Evolutionary conservation across 2,888 invertebrate genomes (phyloP).

Genomic region (Sphaerophoria taeniata): DNA sequence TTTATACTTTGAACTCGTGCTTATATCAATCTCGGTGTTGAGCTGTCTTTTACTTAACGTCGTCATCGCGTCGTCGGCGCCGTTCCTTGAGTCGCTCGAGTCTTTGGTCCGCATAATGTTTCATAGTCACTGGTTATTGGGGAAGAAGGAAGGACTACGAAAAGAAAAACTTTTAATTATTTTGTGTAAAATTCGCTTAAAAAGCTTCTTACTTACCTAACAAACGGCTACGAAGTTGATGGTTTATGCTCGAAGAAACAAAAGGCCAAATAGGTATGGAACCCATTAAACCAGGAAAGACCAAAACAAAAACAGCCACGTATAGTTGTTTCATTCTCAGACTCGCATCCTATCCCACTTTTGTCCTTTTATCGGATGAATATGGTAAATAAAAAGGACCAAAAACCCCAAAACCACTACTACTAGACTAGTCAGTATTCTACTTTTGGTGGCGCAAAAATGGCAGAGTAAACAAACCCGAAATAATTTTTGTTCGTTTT

Average conservation of each 20-base stretch:
- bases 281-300: constrained; percentile 46
- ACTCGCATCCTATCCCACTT: neutral
- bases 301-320: constrained; percentile 43
- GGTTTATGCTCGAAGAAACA: constrained; percentile 57
- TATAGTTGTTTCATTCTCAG: neutral
- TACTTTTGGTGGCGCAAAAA: constrained; percentile 49
- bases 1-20: constrained; percentile 60
- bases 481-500: too few species aligned
- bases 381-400: constrained; percentile 17
- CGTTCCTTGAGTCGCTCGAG: neutral
- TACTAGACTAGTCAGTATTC: constrained; percentile 36
- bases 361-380: constrained; percentile 39
- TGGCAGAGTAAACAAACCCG: too few species aligned
- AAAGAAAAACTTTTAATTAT: constrained; percentile 71
- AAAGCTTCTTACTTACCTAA: constrained; percentile 71
- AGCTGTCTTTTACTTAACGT: constrained; percentile 24
- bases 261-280: constrained; percentile 50
- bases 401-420: constrained; percentile 17
- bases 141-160: too few species aligned
- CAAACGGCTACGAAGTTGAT: constrained; percentile 54
- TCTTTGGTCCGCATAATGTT: too few species aligned
- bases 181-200: constrained; percentile 69
- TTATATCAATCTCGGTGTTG: constrained; percentile 62
- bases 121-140: neutral
- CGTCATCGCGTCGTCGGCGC: neutral